Evolutionary conservation across 1,140 invertebrate species (phyloP).

Genomic region (Bradynema listronoti): DNA sequence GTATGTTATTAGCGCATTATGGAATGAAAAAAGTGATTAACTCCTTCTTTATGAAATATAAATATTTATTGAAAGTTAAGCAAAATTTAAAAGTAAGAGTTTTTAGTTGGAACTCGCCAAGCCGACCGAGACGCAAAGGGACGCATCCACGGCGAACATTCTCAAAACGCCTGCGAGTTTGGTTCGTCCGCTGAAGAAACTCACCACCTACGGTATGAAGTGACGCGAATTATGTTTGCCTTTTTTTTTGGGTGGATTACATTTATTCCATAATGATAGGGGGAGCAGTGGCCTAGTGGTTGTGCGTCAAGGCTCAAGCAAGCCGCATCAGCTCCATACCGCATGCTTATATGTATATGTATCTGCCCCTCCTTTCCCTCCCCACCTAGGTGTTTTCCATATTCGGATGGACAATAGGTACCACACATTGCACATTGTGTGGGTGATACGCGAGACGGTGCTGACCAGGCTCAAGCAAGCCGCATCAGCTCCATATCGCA

Average conservation of each 20-base stretch:
- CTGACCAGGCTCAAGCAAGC: no score
- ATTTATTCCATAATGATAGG: not conserved
- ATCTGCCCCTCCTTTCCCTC: no score
- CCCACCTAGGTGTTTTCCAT: no score
- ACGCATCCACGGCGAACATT: not conserved
- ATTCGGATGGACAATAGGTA: no score
- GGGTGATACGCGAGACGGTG: no score
- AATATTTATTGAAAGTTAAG: not conserved
- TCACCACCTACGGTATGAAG: conserved; percentile 37
- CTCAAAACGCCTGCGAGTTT: not conserved
- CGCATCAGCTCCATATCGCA: no score
- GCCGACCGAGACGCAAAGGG: conserved; percentile 3
- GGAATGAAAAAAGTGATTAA: no score
- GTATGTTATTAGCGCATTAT: not conserved
- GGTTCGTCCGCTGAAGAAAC: conserved; percentile 36
- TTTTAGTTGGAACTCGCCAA: conserved; percentile 3
- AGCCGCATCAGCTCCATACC: no score
- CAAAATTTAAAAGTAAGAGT: not conserved
- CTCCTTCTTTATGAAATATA: not conserved
- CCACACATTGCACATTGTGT: no score
- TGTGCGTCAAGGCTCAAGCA: no score
- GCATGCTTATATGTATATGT: no score
- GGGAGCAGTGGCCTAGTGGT: not conserved
- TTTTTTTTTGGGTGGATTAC: conserved; percentile 8
- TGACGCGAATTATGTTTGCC: no score